Base-by-base conservation (phyloP, 2,888 invertebrate genomes). In the Poecilobothrus nobilitatus region DNA sequence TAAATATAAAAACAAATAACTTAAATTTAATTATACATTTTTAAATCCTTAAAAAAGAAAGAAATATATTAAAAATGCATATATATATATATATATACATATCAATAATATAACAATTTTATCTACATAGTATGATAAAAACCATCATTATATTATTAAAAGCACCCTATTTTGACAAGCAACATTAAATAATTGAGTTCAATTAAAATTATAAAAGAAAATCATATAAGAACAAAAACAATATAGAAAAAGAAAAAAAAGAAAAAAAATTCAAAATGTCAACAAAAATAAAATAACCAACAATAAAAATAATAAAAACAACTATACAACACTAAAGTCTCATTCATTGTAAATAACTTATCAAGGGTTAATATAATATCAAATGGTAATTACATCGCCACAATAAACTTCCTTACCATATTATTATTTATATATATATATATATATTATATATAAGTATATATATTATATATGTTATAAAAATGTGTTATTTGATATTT, bases 351-450 rank as follows among this genome's bases (percentile, higher is more conserved):
- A 53, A 41, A 53, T 53, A 15, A 53, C 53, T 53, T 53, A 18
- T 53, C 53, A 53, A 53, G 53, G 53, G 53, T 53, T 53, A 53
- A 53, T 53, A 18, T n/a, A 53, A 53, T 53, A 53, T 53, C 53
- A 53, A 53, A 53, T 53, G n/a, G n/a, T 53, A 53, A 53, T 53
- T 53, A 53, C 53, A 53, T 53, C 18, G 53, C 53, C 53, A 53
- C 53, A 53, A 18, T 53, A 53, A 53, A 53, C 18, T 18, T 53
- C 53, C 37, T 37, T 37, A 27, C 37, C 12, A 37, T 8, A 10
- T 8, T 37, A 5, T 8, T 34, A 34, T 34, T 34, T 8, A 34
- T 34, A 34, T 8, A 34, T 34, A 37, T 37, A 8, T 12, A 37
- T 12, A 8, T 27, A 27, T 27, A 4, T 27, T 27, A 27, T 27